Conservation (phyloP, 2,797 vertebrate species). For the Hozukius guyotensis region DNA sequence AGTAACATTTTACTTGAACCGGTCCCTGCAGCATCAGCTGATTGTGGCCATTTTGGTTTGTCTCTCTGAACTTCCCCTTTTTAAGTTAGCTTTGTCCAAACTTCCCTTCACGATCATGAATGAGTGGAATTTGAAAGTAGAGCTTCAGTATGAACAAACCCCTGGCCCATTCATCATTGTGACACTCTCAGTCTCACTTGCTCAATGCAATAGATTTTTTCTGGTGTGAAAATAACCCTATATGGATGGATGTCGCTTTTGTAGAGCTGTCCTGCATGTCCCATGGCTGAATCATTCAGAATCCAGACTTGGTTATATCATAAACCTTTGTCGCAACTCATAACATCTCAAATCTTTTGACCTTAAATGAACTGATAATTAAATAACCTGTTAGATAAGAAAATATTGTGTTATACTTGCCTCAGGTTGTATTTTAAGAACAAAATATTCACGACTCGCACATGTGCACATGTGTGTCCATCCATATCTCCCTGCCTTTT, state of each 20-base stretch:
- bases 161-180: conserved; percentile 41
- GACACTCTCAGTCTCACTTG: conserved; percentile 22
- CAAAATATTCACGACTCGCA: conserved; percentile 20
- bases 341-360: neutral
- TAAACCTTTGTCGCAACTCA: neutral
- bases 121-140: conserved; percentile 47
- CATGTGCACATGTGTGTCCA: conserved; percentile 19
- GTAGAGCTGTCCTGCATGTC: neutral
- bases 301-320: neutral
- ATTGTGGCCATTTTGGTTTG: conserved; percentile 28
- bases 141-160: conserved; percentile 31
- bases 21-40: conserved; percentile 26
- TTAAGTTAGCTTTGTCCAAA: neutral
- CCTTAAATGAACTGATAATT: neutral
- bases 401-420: neutral
- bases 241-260: conserved; percentile 21
- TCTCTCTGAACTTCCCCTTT: conserved; percentile 40
- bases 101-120: conserved; percentile 40
- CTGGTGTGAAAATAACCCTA: conserved; percentile 31
- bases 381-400: neutral
- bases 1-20: conserved; percentile 1
- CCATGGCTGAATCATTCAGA: conserved; percentile 20
- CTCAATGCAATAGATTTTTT: conserved; percentile 2
- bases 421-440: conserved; percentile 6
- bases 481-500: conserved; percentile 7